Conservation (phyloP, 2,888 invertebrate genomes). For the Ectemnius lituratus region DNA sequence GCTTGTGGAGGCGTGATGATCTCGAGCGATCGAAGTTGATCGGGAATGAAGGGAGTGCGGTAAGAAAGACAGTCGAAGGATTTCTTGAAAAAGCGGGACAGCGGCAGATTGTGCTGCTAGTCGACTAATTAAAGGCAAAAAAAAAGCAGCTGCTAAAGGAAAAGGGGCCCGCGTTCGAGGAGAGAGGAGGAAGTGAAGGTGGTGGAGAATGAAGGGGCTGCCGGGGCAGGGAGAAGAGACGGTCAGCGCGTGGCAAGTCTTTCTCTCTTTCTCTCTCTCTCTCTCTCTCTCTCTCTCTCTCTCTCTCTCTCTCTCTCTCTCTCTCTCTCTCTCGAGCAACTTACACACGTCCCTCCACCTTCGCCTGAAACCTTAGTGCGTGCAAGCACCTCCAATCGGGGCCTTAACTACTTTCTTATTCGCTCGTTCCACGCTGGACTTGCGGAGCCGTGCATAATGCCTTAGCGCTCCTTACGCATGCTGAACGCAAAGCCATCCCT, state of each 20-base stretch:
- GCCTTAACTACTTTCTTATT: constrained; percentile 68
- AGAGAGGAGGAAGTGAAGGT: constrained; percentile 29
- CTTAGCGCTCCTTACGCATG: constrained; percentile 71
- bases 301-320: constrained; percentile 52
- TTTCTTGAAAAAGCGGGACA: background rate
- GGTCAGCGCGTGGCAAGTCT: constrained; percentile 73
- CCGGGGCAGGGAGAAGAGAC: constrained; percentile 59
- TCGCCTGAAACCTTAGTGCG: constrained; percentile 39
- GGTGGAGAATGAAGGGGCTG: constrained; percentile 19
- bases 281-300: too few relatives aligned
- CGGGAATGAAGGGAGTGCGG: background rate
- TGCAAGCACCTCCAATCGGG: constrained; percentile 48
- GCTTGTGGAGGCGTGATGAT: too few relatives aligned
- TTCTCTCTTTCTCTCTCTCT: constrained; percentile 42
- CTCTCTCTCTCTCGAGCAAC: constrained; percentile 26
- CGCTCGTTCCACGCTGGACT: constrained; percentile 61
- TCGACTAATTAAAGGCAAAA: constrained; percentile 20
- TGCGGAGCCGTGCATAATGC: constrained; percentile 51
- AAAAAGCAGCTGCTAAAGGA: constrained; percentile 17
- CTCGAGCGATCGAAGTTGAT: background rate
- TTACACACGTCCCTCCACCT: constrained; percentile 13
- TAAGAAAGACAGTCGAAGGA: background rate
- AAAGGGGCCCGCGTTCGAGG: constrained; percentile 25
- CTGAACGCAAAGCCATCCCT: constrained; percentile 63
- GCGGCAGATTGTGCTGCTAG: constrained; percentile 6